Evolutionary conservation across 1,140 invertebrate genomes (phyloP).

Genomic region (Thaumatotibia leucotreta): DNA sequence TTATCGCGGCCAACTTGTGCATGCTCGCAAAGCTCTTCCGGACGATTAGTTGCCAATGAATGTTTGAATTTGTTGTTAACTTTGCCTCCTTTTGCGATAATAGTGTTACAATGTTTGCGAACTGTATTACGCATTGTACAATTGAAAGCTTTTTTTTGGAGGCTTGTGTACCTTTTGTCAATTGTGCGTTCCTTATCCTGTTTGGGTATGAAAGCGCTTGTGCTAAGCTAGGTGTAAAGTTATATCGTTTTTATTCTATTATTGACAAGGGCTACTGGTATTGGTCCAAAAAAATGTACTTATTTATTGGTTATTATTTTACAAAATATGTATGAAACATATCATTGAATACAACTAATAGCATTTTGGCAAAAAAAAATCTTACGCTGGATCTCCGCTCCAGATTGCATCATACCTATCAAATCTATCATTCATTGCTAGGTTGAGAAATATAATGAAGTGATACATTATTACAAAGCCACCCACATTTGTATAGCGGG

Average conservation of each 20-base stretch:
- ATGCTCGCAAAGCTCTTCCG: slow-evolving; percentile 65
- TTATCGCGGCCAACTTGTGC: slow-evolving; percentile 58
- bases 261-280: not conserved
- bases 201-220: slow-evolving; percentile 29
- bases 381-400: not conserved
- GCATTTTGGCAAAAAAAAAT: no score
- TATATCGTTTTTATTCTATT: not conserved
- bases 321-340: no score
- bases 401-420: not conserved
- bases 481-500: slow-evolving; percentile 71
- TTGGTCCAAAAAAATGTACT: not conserved
- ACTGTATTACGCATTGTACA: slow-evolving; percentile 71
- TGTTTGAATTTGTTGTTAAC: slow-evolving; percentile 74
- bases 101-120: slow-evolving; percentile 71
- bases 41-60: slow-evolving; percentile 65
- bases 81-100: slow-evolving; percentile 72
- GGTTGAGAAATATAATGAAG: slow-evolving; percentile 49
- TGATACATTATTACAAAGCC: slow-evolving; percentile 66
- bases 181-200: slow-evolving; percentile 56
- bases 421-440: not conserved
- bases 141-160: slow-evolving; percentile 44
- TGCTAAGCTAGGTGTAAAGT: slow-evolving; percentile 8
- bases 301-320: not conserved
- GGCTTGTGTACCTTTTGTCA: slow-evolving; percentile 47
- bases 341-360: no score